Conservation (phyloP, 2,113 vertebrate species). For the Spilogale gracilis region DNA sequence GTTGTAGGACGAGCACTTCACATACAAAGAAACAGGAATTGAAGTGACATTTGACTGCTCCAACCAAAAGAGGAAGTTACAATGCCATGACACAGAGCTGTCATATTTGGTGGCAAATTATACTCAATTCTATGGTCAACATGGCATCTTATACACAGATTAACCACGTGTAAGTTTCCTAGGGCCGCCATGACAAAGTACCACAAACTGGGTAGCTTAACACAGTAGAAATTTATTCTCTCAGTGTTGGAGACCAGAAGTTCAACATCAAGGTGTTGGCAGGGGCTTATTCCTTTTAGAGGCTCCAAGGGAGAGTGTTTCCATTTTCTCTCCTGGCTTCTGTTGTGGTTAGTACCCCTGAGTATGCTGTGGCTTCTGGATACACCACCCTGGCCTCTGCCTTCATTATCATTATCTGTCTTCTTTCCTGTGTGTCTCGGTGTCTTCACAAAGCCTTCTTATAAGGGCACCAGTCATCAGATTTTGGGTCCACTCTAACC, state of each 20-base stretch:
- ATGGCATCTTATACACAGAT: background rate
- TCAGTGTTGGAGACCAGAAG: background rate
- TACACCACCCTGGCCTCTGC: background rate
- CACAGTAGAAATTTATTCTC: background rate
- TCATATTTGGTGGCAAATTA: background rate
- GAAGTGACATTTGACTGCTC: background rate
- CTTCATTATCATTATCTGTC: background rate
- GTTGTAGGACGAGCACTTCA: background rate
- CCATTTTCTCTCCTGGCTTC: background rate
- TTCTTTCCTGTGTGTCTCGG: background rate
- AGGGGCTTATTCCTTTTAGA: background rate
- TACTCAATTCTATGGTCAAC: background rate
- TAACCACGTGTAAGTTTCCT: background rate
- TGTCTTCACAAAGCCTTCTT: background rate
- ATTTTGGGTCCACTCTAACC: background rate
- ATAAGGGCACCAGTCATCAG: background rate
- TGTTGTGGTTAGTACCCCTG: background rate
- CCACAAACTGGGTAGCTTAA: background rate
- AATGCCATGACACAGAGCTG: too few relatives aligned
- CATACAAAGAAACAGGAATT: background rate
- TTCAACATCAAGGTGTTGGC: background rate
- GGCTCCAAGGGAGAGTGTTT: background rate
- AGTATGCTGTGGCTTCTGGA: background rate
- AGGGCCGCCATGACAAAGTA: background rate
- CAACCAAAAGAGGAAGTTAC: background rate